phyloP scores from a whole-genome alignment of 2,113 vertebrate species.

The Dinomys branickii region DNA sequence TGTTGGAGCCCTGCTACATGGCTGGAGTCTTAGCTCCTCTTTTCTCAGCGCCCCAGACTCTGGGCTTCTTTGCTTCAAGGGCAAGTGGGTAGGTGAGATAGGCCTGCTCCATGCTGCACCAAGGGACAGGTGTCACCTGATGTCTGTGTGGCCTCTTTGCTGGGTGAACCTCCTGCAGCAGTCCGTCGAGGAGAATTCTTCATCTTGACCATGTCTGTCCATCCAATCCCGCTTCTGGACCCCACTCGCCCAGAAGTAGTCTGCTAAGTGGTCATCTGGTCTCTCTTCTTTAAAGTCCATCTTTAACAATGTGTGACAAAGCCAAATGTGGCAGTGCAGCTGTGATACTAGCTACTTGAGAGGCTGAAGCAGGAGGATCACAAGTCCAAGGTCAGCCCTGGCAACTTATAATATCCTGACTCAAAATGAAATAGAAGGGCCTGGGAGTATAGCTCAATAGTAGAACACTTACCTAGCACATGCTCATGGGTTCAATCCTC shows the following conservation, averaged over 20 bases:
- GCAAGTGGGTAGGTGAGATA: neutral
- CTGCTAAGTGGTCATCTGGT: neutral
- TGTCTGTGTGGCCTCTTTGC: neutral
- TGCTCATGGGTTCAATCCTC: neutral
- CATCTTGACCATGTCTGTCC: neutral
- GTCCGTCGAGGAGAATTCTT: neutral
- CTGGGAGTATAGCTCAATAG: neutral
- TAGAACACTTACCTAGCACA: neutral
- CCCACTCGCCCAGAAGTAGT: neutral
- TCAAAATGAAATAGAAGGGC: neutral
- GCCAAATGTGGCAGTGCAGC: neutral
- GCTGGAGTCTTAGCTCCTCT: neutral
- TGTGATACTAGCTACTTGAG: neutral
- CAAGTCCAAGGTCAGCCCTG: neutral
- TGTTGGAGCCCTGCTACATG: neutral
- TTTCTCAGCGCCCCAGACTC: neutral
- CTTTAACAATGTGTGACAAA: neutral
- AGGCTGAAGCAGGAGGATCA: neutral
- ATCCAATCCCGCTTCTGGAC: neutral
- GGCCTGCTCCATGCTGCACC: neutral
- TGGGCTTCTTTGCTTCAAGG: neutral
- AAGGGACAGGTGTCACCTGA: no score
- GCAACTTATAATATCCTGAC: neutral
- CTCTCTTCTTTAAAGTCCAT: neutral
- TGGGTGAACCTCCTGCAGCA: no score